phyloP scores from a whole-genome alignment of 2,797 vertebrate species.

The Chrysocyon brachyurus region DNA sequence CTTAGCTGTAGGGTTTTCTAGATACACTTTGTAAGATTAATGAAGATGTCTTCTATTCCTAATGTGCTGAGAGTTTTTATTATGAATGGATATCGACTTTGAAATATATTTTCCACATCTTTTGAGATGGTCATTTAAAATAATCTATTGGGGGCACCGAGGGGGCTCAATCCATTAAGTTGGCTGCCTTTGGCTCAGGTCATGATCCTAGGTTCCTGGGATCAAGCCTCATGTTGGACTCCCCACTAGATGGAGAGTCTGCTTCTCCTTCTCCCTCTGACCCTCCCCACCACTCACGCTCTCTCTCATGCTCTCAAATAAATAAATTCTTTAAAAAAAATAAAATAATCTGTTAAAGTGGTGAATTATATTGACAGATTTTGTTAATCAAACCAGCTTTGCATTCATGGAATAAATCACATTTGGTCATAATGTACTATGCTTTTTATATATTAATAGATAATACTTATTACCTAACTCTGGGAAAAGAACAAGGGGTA shows the following conservation, averaged over 20 bases:
- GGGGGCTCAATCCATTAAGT: too few relatives aligned
- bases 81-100: conserved; percentile 8
- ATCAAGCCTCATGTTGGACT: too few relatives aligned
- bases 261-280: too few relatives aligned
- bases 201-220: too few relatives aligned
- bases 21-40: background rate
- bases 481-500: too few relatives aligned
- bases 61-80: background rate
- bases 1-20: background rate
- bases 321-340: background rate
- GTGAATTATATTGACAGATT: background rate
- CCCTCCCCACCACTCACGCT: too few relatives aligned
- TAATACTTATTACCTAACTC: background rate
- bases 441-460: background rate
- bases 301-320: too few relatives aligned
- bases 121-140: background rate
- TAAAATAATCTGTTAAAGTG: background rate
- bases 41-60: background rate
- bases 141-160: background rate
- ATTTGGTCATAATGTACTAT: background rate
- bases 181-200: too few relatives aligned
- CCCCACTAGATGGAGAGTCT: too few relatives aligned
- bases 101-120: conserved; percentile 1
- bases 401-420: background rate
- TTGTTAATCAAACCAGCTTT: conserved; percentile 42